Percentiles rank a stretch among this genome's conserved stretches.
Conservation (phyloP, 2,113 vertebrate species). For the Chloropsis cyanopogon region DNA sequence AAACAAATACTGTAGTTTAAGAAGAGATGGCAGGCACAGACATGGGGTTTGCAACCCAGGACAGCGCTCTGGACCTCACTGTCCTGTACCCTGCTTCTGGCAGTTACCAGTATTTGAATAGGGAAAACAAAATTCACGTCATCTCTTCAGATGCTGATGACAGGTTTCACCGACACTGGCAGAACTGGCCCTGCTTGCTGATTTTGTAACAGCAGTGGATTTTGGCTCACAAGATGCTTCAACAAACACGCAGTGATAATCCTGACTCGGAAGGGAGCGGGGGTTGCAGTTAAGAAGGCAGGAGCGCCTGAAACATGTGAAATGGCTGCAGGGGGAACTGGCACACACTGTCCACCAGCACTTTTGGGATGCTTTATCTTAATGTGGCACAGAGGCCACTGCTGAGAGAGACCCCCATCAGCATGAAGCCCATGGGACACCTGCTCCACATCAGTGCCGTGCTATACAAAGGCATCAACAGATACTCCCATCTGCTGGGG, state of each 20-base stretch:
- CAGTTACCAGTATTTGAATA: not conserved
- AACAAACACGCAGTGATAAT: not conserved
- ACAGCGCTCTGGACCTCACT: not conserved
- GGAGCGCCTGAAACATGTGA: not conserved
- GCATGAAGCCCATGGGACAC: fast-evolving
- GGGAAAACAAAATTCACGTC: not conserved
- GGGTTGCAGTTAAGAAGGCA: not conserved
- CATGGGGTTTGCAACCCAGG: not conserved
- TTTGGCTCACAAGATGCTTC: not conserved
- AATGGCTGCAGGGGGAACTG: not conserved
- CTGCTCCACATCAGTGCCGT: fast-evolving
- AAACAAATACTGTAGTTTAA: not conserved
- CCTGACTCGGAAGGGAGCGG: not conserved
- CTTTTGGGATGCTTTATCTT: not conserved
- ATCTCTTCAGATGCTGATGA: not conserved
- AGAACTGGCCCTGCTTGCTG: not conserved
- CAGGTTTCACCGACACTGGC: not conserved
- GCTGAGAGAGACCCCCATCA: not conserved
- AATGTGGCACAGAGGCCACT: fast-evolving
- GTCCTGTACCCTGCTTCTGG: not conserved
- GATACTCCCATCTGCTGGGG: fast-evolving
- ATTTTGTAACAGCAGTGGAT: not conserved
- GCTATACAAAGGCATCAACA: not conserved
- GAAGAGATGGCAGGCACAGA: not conserved
- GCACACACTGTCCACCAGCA: not conserved